Conservation (phyloP, 1,140 invertebrate genomes). For the Eriocheir sinensis region DNA sequence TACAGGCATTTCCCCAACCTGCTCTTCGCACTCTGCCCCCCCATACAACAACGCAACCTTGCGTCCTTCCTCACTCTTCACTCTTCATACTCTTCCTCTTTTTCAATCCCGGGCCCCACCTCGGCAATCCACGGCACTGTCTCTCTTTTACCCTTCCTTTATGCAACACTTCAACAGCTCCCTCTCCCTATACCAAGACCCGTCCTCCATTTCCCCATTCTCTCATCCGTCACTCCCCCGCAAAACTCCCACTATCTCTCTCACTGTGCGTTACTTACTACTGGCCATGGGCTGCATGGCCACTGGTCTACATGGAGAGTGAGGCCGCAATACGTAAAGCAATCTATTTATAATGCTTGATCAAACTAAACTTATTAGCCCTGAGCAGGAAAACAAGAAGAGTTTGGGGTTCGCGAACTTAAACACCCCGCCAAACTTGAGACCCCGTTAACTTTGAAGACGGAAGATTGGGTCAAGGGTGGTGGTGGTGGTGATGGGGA, state of each 20-base stretch:
- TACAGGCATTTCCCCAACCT: no score
- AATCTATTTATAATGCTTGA: conserved; percentile 12
- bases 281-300: not conserved
- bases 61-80: no score
- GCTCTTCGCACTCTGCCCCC: no score
- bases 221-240: not conserved
- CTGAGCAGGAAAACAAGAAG: not conserved
- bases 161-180: not conserved
- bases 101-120: no score
- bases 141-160: no score
- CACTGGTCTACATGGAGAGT: not conserved
- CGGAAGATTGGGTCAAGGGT: conserved; percentile 20
- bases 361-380: conserved; percentile 26
- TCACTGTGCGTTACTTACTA: not conserved
- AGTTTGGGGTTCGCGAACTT: not conserved
- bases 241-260: not conserved
- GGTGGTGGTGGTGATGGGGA: not conserved
- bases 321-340: not conserved
- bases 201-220: no score
- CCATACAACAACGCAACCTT: no score
- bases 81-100: no score
- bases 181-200: no score
- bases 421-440: not conserved
- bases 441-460: conserved; percentile 15
- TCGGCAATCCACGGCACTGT: no score